These are phyloP conservation scores for Petrolisthes cinctipes DNA, from an alignment of 2,888 invertebrate genomes.

Conservation along the genomic window DNA sequence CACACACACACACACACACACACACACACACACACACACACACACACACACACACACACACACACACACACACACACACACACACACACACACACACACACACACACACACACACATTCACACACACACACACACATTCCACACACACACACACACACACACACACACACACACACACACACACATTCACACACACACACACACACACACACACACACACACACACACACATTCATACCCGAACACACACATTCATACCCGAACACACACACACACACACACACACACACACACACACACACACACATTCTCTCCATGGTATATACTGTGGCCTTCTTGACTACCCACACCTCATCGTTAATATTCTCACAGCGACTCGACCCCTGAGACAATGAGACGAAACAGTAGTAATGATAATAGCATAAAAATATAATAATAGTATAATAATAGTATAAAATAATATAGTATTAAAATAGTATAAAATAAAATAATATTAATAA, in stretches of 20 bases:
- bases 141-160: constrained; percentile 11
- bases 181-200: neutral
- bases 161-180: too few species aligned
- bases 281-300: constrained; percentile 16
- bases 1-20: constrained; percentile 2
- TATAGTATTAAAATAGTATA: too few species aligned
- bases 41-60: neutral
- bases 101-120: neutral
- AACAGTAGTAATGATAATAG: too few species aligned
- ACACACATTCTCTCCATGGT: too few species aligned
- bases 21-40: neutral
- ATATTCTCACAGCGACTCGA: too few species aligned
- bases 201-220: neutral
- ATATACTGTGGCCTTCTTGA: too few species aligned
- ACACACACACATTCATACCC: constrained; percentile 15
- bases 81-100: neutral
- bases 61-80: neutral
- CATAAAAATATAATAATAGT: too few species aligned
- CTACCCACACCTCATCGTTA: too few species aligned
- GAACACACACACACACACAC: constrained; percentile 24
- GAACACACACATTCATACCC: neutral
- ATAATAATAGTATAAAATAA: too few species aligned
- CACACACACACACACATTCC: neutral
- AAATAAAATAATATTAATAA: too few species aligned
- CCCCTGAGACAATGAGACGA: too few species aligned